These are phyloP conservation scores for Dryobates pubescens DNA, from an alignment of 2,797 vertebrate genomes.

Conservation along the genomic window DNA sequence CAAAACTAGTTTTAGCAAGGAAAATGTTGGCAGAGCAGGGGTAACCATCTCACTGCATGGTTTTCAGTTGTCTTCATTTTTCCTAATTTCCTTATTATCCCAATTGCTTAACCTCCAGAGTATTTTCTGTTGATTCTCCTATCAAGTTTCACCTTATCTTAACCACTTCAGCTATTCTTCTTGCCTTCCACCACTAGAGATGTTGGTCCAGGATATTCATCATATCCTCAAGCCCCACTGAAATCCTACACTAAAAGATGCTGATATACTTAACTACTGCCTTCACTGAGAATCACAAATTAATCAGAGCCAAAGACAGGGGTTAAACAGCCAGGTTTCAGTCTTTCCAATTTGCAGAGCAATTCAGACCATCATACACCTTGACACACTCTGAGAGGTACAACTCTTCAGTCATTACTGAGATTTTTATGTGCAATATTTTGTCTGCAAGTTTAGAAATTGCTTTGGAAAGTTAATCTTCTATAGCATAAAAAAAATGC, in stretches of 20 bases:
- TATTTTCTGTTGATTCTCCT: not conserved
- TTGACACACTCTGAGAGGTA: not conserved
- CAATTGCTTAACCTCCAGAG: not conserved
- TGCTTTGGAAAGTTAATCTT: not conserved
- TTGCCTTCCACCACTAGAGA: not conserved
- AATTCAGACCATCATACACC: not conserved
- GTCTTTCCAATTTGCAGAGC: not conserved
- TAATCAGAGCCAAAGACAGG: not conserved
- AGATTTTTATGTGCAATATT: not conserved
- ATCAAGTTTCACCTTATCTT: not conserved
- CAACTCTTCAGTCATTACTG: not conserved
- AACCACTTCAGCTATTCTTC: not conserved
- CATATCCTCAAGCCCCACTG: not conserved
- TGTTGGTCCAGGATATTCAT: not conserved
- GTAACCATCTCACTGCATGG: not conserved
- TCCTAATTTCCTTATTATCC: not conserved
- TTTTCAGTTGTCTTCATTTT: not conserved
- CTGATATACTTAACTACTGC: not conserved
- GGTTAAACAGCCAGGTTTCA: not conserved
- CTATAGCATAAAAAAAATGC: not conserved
- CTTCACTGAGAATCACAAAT: fast-evolving
- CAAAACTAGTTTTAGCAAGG: not conserved
- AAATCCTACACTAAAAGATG: not conserved
- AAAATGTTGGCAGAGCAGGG: not conserved
- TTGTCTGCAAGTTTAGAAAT: not conserved